Percentiles rank a stretch among this genome's conserved stretches.
Conservation (phyloP, 2,888 invertebrate species). For the Buathra laborator region DNA sequence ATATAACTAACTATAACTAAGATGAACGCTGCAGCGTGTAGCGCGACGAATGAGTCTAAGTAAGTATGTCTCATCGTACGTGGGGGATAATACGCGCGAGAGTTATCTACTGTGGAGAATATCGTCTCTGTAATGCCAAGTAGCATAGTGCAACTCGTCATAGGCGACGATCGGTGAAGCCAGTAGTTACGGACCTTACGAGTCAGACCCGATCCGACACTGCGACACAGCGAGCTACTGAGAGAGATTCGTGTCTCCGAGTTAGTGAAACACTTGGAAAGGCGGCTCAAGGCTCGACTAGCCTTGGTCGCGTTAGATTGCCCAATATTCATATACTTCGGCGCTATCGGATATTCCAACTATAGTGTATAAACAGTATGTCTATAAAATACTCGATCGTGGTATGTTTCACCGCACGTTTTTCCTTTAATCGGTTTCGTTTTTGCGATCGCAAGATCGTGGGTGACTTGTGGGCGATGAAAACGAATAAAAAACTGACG, state of each 20-base stretch:
- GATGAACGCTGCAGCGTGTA: constrained; percentile 44
- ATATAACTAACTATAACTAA: constrained; percentile 61
- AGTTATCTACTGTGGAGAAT: constrained; percentile 31
- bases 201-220: constrained; percentile 67
- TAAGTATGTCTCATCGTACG: constrained; percentile 56
- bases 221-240: constrained; percentile 57
- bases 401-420: constrained; percentile 31
- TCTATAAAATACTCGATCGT: constrained; percentile 34
- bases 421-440: constrained; percentile 56
- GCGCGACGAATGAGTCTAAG: constrained; percentile 55
- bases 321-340: constrained; percentile 81
- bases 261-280: constrained; percentile 82
- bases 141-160: constrained; percentile 53
- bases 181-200: constrained; percentile 69
- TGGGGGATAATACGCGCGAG: constrained; percentile 51
- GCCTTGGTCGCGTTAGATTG: constrained; percentile 85
- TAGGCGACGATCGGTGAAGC: constrained; percentile 45
- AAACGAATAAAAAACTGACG: constrained; percentile 34
- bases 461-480: not conserved
- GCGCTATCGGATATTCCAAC: constrained; percentile 21
- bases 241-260: constrained; percentile 66
- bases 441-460: constrained; percentile 42
- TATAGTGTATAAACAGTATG: constrained; percentile 8
- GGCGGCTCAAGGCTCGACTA: constrained; percentile 84
- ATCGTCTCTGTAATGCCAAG: constrained; percentile 53